A percentile compares a stretch with the other conserved stretches of the same genome.
Evolutionary conservation across 1,140 invertebrate genomes (phyloP).

Genomic region (Drosophila orena): DNA sequence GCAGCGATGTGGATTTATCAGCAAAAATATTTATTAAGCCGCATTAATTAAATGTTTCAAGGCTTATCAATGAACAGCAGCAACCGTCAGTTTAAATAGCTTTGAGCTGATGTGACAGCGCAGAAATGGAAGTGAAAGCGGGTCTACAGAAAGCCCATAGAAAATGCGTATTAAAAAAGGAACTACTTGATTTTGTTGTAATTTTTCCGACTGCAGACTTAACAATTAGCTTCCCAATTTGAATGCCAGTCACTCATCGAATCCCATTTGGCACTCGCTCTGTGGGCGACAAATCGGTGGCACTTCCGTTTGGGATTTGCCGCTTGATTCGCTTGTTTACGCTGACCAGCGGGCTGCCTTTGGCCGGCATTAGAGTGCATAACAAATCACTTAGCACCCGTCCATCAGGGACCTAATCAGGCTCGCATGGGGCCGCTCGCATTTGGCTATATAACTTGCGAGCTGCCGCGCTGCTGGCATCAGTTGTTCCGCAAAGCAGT

Average conservation of each 20-base stretch:
- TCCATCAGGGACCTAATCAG: slow-evolving; percentile 70
- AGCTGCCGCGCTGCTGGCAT: slow-evolving; percentile 36
- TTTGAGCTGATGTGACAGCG: neutral
- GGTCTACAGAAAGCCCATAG: neutral
- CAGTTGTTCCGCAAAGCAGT: slow-evolving; percentile 53
- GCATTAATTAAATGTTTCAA: neutral
- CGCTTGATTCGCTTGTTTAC: slow-evolving; percentile 53
- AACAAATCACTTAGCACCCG: slow-evolving; percentile 79
- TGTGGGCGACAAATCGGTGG: slow-evolving; percentile 60
- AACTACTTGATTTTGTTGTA: too few species aligned
- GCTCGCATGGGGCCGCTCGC: slow-evolving; percentile 29
- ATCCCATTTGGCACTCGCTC: slow-evolving; percentile 29
- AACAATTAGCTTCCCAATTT: slow-evolving; percentile 13
- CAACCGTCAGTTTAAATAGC: neutral
- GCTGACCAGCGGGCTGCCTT: slow-evolving; percentile 45
- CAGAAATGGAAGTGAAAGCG: neutral
- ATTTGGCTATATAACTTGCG: slow-evolving; percentile 68
- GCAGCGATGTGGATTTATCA: neutral
- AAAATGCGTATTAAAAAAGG: neutral
- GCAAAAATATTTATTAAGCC: neutral
- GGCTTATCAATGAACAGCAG: neutral
- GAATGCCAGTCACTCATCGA: slow-evolving; percentile 7
- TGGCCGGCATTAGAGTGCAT: slow-evolving; percentile 48
- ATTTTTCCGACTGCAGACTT: slow-evolving; percentile 12
- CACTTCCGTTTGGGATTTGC: slow-evolving; percentile 68